Conservation (phyloP, 2,888 invertebrate species). For the Horisme vitalbata region DNA sequence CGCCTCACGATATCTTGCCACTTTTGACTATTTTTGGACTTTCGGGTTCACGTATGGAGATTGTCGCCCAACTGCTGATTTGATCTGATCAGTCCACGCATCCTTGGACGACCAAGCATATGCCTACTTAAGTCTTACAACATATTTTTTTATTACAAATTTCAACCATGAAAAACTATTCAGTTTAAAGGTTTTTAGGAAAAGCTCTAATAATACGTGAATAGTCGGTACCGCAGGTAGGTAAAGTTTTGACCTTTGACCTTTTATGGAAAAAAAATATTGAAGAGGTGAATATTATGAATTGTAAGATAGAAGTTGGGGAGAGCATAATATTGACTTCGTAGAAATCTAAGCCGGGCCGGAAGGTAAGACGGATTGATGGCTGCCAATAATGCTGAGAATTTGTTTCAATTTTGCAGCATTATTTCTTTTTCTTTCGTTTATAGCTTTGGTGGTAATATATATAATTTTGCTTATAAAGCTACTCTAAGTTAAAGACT, state of each 20-base stretch:
- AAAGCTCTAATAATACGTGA: background rate
- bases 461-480: no score
- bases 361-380: conserved; percentile 3
- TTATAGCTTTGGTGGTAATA: no score
- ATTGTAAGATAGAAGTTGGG: background rate
- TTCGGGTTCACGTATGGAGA: no score
- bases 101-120: no score
- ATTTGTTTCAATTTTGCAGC: background rate
- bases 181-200: background rate
- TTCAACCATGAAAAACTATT: background rate
- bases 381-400: conserved; percentile 4
- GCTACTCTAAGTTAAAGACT: no score
- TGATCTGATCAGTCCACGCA: no score
- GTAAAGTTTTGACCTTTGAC: background rate
- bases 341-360: conserved; percentile 5
- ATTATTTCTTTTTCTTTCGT: background rate
- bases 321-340: conserved; percentile 6
- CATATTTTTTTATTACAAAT: no score
- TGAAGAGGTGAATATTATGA: conserved; percentile 1
- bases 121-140: no score
- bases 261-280: conserved; percentile 3
- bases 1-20: no score
- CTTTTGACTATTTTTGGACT: no score
- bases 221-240: background rate
- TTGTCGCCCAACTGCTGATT: no score